Conservation (phyloP, 2,113 vertebrate species). For the Seriola aureovittata region DNA sequence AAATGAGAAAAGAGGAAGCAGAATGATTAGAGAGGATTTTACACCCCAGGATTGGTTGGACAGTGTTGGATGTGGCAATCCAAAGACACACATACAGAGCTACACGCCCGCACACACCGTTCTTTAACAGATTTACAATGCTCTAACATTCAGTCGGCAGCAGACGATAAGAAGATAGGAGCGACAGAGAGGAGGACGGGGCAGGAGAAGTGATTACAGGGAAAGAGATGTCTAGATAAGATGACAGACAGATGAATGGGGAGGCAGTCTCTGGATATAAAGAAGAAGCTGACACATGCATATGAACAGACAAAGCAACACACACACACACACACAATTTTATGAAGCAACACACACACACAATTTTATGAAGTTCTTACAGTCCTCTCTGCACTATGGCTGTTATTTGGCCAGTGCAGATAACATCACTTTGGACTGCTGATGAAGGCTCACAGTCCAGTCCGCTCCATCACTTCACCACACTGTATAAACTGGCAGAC, state of each 20-base stretch:
- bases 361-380: constrained; percentile 46
- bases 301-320: constrained; percentile 25
- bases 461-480: constrained; percentile 33
- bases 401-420: constrained; percentile 54
- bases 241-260: constrained; percentile 66
- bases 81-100: not conserved
- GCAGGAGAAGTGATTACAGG: constrained; percentile 66
- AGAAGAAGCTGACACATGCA: constrained; percentile 53
- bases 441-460: constrained; percentile 27
- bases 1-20: constrained; percentile 39
- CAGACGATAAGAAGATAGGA: constrained; percentile 56
- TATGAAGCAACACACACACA: constrained; percentile 15
- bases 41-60: constrained; percentile 12
- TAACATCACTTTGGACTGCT: constrained; percentile 38
- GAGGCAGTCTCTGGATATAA: constrained; percentile 47
- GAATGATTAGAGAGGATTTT: constrained; percentile 30
- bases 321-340: constrained; percentile 11
- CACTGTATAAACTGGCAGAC: constrained; percentile 7
- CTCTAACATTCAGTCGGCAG: constrained; percentile 41
- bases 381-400: constrained; percentile 26
- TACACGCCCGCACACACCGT: not conserved
- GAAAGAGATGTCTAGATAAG: constrained; percentile 65
- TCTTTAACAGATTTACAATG: constrained; percentile 22
- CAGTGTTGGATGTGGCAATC: not conserved
- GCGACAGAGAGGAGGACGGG: constrained; percentile 13